Percentiles rank a stretch among this genome's conserved stretches.
Evolutionary conservation across 1,140 invertebrate species (phyloP).

Genomic region (Capitella teleta): DNA sequence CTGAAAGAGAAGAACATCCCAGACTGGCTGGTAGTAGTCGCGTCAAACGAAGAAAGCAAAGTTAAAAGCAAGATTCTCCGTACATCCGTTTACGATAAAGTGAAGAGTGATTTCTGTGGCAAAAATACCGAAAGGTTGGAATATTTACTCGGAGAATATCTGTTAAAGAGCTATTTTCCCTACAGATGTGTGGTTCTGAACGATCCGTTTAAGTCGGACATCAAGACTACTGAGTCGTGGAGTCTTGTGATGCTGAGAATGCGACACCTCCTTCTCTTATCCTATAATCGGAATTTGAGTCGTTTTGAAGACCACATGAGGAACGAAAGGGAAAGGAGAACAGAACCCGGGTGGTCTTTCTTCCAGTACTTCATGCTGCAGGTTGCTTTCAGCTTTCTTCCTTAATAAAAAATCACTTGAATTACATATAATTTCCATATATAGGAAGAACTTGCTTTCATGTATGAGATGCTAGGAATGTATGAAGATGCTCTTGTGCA

Average conservation of each 20-base stretch:
- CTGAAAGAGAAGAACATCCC: conserved; percentile 60
- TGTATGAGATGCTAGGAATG: conserved; percentile 84
- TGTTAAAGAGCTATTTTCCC: too few species aligned
- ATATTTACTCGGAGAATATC: conserved; percentile 1
- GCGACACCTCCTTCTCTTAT: conserved; percentile 67
- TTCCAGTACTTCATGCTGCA: conserved; percentile 85
- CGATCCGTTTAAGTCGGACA: conserved; percentile 79
- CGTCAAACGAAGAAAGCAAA: conserved; percentile 81
- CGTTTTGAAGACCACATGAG: conserved; percentile 86
- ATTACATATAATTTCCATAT: conserved; percentile 23
- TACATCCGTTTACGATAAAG: conserved; percentile 87
- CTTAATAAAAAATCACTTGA: too few species aligned
- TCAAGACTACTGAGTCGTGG: conserved; percentile 79
- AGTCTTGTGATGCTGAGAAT: conserved; percentile 68
- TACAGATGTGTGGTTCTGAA: conserved; percentile 74
- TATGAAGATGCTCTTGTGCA: conserved; percentile 88
- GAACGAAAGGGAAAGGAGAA: conserved; percentile 75
- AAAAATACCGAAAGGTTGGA: conserved; percentile 68
- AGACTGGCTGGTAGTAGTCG: conserved; percentile 88
- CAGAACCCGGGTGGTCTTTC: conserved; percentile 85
- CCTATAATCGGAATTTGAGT: conserved; percentile 61
- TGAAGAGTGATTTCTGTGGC: conserved; percentile 80
- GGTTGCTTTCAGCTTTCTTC: too few species aligned
- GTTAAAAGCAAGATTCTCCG: conserved; percentile 74
- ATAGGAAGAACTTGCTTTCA: conserved; percentile 88